phyloP scores from a whole-genome alignment of 2,888 invertebrate genomes.

The Cotesia congregata region DNA sequence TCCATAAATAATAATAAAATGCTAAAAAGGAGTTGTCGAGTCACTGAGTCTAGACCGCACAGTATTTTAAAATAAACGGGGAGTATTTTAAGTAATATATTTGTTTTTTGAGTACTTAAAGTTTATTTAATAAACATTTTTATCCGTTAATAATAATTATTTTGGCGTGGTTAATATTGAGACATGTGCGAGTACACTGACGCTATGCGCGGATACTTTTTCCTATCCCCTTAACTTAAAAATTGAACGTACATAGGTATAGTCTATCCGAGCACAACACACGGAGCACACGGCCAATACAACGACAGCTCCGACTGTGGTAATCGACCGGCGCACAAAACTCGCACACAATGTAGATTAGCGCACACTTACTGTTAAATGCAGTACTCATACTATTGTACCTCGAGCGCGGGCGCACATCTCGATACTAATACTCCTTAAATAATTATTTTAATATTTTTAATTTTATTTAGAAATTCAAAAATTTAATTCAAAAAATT shows the following conservation, averaged over 20 bases:
- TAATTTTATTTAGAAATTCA: too few relatives aligned
- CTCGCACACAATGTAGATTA: conserved; percentile 47
- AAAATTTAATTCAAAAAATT: too few relatives aligned
- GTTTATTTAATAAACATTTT: neutral
- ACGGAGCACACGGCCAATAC: neutral
- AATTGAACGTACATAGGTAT: conserved; percentile 30
- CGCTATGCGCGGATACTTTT: conserved; percentile 17
- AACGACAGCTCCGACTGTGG: conserved; percentile 25
- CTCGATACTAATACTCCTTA: neutral
- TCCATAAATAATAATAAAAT: too few relatives aligned
- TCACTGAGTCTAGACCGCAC: too few relatives aligned
- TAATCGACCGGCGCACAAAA: conserved; percentile 52
- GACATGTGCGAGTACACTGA: conserved; percentile 18
- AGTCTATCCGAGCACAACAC: neutral
- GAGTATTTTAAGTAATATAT: too few relatives aligned
- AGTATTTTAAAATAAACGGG: too few relatives aligned
- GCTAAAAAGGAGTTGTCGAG: too few relatives aligned
- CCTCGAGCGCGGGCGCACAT: conserved; percentile 17
- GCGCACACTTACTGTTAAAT: conserved; percentile 24
- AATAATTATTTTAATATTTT: too few relatives aligned
- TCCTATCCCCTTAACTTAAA: conserved; percentile 27
- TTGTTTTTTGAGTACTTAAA: too few relatives aligned
- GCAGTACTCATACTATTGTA: neutral
- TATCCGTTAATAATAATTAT: conserved; percentile 1
- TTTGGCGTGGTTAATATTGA: neutral